These are phyloP conservation scores for Pyrrhia umbra DNA, from an alignment of 2,888 invertebrate genomes.

Conservation along the genomic window DNA sequence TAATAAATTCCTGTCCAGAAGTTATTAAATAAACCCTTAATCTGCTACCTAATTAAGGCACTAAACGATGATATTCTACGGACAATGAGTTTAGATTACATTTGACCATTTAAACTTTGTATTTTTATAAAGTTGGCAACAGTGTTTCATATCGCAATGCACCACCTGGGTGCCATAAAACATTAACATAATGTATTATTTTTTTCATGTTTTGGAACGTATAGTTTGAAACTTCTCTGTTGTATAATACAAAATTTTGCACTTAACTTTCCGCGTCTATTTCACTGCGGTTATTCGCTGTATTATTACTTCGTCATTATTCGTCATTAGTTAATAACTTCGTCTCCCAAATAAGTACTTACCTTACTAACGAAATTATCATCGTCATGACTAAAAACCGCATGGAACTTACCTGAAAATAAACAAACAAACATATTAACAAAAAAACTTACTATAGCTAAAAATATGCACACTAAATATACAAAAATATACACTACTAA, in stretches of 20 bases:
- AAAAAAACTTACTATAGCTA: conserved; percentile 1
- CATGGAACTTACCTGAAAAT: conserved; percentile 55
- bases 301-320: no score
- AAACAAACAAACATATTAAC: conserved; percentile 18
- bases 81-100: not conserved
- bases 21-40: no score
- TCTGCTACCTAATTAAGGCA: no score
- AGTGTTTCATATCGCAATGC: conserved; percentile 8
- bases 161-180: conserved; percentile 5
- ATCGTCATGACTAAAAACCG: not conserved
- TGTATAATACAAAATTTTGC: not conserved
- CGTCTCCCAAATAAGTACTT: no score
- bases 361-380: not conserved
- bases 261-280: no score
- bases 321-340: no score
- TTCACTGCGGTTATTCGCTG: no score
- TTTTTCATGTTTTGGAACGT: not conserved
- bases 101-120: not conserved
- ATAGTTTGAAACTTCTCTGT: not conserved
- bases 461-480: no score
- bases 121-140: conserved; percentile 7
- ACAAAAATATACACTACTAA: no score
- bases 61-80: no score
- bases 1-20: no score
- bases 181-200: not conserved